Evolutionary conservation across 2,888 invertebrate genomes (phyloP).

Genomic region (Ischnura elegans): DNA sequence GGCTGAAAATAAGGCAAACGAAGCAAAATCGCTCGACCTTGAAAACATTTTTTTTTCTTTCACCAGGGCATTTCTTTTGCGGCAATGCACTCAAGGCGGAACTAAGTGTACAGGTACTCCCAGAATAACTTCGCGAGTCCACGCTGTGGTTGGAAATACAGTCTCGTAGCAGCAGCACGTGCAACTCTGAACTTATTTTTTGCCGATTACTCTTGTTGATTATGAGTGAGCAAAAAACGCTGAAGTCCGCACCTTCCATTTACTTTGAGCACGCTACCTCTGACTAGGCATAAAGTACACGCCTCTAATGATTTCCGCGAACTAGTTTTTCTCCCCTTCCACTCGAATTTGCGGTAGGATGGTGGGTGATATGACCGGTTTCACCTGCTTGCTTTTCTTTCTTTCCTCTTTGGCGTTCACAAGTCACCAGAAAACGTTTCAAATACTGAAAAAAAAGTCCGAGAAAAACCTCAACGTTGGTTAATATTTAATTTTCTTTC

Average conservation of each 20-base stretch:
- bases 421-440: too few species aligned
- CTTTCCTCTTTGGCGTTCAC: too few species aligned
- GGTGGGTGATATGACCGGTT: too few species aligned
- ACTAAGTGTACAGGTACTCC: neutral
- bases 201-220: neutral
- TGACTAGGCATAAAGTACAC: neutral
- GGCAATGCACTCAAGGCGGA: neutral
- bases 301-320: too few species aligned
- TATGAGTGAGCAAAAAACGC: neutral
- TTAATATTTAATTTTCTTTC: too few species aligned
- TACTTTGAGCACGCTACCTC: neutral
- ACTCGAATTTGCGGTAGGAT: too few species aligned
- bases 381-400: too few species aligned
- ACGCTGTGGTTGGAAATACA: neutral
- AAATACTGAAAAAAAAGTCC: too few species aligned
- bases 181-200: neutral
- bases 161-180: neutral
- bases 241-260: neutral
- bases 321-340: too few species aligned
- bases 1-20: conserved; percentile 1
- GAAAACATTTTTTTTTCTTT: conserved; percentile 1
- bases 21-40: neutral
- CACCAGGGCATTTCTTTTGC: neutral
- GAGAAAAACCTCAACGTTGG: too few species aligned
- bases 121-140: neutral